Base-by-base conservation (phyloP, 2,113 vertebrate genomes). In the Mola mola region DNA sequence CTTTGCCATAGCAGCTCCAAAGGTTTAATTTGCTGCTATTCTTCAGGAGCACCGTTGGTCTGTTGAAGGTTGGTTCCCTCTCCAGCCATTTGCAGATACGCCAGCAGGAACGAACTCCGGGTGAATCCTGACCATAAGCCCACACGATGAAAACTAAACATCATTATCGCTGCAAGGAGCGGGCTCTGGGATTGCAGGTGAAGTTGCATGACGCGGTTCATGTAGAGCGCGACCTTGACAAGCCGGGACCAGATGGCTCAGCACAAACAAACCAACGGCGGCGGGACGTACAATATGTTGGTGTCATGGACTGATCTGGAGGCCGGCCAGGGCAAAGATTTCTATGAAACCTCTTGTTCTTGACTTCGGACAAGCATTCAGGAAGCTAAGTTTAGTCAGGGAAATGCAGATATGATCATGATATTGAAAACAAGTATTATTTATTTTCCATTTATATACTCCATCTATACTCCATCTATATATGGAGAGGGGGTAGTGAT, bases 211-310 rank as follows among this genome's bases (percentile, higher is more conserved):
- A 66, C 5, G 16, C 28, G 1, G 43, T 51, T 55, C 56, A 70
- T 81, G 47, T 51, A 68, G 68, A 25, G 31, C 58, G 26, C 61
- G 65, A 79, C 80, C 77, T 86, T 86, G 77, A 76, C 61, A 67
- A 65, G 56, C 20, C 17, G 33, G 10, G 26, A 65, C 34, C 79
- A 77, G 68, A 74, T 85, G 68, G 78, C 37, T 53, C 21, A 19
- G 28, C 51, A 22, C 72, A 55, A 69, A 67, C 53, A 72, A 70
- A 57, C 41, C 40, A 48, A 36, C 77, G 60, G 48, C 13, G 4
- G 49, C 17, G 6, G 21, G 52, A 58, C 68, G 28, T 9, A n/a
- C 9, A 9, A 60, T 71, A 17, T 77, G 75, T 74, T 64, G 44
- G 19, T 4, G 19, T 49, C 38, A 13, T 12, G 33, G 47, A 36